Percentiles rank a stretch among this genome's conserved stretches.
Conservation (phyloP, 2,888 invertebrate species). For the Scaptodrosophila latifasciaeformis region DNA sequence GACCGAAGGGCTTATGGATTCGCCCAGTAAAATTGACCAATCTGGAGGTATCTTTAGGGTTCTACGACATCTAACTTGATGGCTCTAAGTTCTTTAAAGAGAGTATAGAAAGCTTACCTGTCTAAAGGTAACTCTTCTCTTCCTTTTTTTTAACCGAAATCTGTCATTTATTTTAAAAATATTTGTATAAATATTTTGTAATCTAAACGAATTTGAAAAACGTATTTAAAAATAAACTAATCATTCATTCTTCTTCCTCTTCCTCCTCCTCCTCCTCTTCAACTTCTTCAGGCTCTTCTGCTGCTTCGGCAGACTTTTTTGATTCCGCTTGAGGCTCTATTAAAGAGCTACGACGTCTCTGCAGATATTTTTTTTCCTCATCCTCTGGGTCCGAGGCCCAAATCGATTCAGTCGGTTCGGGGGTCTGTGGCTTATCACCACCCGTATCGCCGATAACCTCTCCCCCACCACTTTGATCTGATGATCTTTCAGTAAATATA, state of each 20-base stretch:
- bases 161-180: constrained; percentile 18
- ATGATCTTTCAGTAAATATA: constrained; percentile 53
- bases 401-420: constrained; percentile 74
- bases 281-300: constrained; percentile 17
- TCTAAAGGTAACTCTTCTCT: not conserved
- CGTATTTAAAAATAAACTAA: no score
- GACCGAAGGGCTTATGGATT: no score
- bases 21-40: no score
- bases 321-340: constrained; percentile 13
- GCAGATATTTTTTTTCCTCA: constrained; percentile 52
- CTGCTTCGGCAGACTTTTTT: not conserved
- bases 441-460: constrained; percentile 37
- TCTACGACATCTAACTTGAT: no score
- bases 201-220: no score
- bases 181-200: constrained; percentile 33
- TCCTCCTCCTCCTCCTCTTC: constrained; percentile 15
- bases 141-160: not conserved
- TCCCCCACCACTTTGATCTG: constrained; percentile 41
- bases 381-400: constrained; percentile 74
- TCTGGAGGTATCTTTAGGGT: no score
- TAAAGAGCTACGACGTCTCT: constrained; percentile 36
- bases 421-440: constrained; percentile 57
- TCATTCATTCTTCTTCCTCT: constrained; percentile 7
- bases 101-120: no score
- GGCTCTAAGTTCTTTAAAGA: no score